These are phyloP conservation scores for rat (Rattus norvegicus) DNA, from an alignment of 2,113 vertebrate genomes.

Conservation along the genomic window GRCr8 NC_086026.1:87740501-87741000, in stretches of 20 bases:
- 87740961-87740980: too few relatives aligned
- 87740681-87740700: background rate
- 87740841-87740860: too few relatives aligned
- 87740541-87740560: background rate
- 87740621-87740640: background rate
- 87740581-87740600: background rate
- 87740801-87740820: too few relatives aligned
- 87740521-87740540: background rate
- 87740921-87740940: too few relatives aligned
- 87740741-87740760: too few relatives aligned
- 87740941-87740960: background rate
- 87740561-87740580: background rate
- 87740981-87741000: background rate
- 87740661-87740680: background rate
- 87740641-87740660: background rate
- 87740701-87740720: background rate
- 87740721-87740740: too few relatives aligned
- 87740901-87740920: background rate
- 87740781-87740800: too few relatives aligned
- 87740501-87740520: background rate
- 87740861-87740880: too few relatives aligned
- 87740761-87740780: too few relatives aligned
- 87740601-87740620: background rate
- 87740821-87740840: too few relatives aligned
- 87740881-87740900: background rate